Conservation (phyloP, 2,797 vertebrate species). For the Bovichtus variegatus region DNA sequence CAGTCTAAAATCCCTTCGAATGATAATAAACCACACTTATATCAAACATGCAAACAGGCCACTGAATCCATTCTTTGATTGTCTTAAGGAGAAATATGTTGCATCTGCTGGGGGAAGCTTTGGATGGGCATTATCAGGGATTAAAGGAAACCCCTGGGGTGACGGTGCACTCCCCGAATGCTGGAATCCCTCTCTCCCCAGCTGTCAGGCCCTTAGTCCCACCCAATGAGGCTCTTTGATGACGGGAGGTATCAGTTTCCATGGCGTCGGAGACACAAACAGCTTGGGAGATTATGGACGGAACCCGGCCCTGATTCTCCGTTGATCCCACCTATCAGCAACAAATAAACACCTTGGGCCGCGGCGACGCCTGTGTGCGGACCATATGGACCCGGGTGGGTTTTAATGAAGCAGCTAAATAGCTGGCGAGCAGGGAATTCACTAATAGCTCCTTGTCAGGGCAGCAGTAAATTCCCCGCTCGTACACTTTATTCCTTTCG, state of each 20-base stretch:
- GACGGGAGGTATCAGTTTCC: conserved; percentile 85
- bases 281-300: conserved; percentile 80
- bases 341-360: conserved; percentile 86
- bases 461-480: conserved; percentile 70
- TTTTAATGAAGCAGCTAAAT: conserved; percentile 82
- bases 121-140: conserved; percentile 81
- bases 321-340: conserved; percentile 84
- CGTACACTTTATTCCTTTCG: conserved; percentile 63
- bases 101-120: conserved; percentile 82
- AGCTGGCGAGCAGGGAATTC: conserved; percentile 73
- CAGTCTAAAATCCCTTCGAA: too few species aligned
- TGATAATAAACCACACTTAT: background rate
- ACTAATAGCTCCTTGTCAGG: conserved; percentile 76
- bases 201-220: conserved; percentile 83
- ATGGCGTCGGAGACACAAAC: conserved; percentile 85
- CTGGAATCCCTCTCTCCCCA: conserved; percentile 78
- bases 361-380: conserved; percentile 58
- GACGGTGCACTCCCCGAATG: conserved; percentile 70
- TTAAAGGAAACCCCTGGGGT: conserved; percentile 79
- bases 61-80: conserved; percentile 57
- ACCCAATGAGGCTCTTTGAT: conserved; percentile 84
- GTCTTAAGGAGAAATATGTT: conserved; percentile 71
- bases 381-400: conserved; percentile 73
- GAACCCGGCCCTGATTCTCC: conserved; percentile 80
- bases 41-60: conserved; percentile 36